Evolutionary conservation across 1,140 invertebrate species (phyloP), one percentile per base, ranked within the genome.

Genomic region (Oncopeltus fasciatus): DNA sequence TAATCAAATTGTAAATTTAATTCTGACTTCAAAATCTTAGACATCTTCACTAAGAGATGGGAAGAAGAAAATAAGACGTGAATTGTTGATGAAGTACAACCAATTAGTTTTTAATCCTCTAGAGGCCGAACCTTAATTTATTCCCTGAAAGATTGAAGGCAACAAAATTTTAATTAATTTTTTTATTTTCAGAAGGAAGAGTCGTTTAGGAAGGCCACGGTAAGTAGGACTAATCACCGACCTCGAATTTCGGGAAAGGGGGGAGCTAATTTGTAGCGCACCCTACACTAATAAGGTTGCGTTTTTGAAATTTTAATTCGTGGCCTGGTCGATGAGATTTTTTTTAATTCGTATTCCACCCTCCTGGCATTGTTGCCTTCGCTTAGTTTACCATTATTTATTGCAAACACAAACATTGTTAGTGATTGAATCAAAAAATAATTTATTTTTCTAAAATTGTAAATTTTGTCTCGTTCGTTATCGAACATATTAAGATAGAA

Each of bases 91-190:
- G 49, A 53, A 24, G 26, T 18, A 24, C 49, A 16, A 24, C 49
- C 49, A 53, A 53, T 53, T 53, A 53, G 49, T 53, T 53, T 53
- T 53, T 53, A 53, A 53, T 53, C 49, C 49, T 53, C 49, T 16
- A 53, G 49, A 53, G 49, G 26, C 49, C 24, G 24, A 53, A 24
- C 20, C 20, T 53, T 53, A 53, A 53, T 53, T 53, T 53, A 53
- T 53, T 53, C 26, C 49, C 26, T 53, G 20, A 53, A 53, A 53
- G 49, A 53, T 53, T 53, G 49, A 53, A 53, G 49, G 49, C 49
- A 53, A 53, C 49, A 53, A 53, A 53, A 53, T 53, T 53, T 53
- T 53, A 53, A 53, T 53, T 53, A 53, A 53, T 53, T 53, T 53
- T 44, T 46, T 46, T 46, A n/a, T 18, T 53, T 53, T 38, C 31